A percentile compares a stretch with the other conserved stretches of the same genome.
Conservation (phyloP, 2,888 invertebrate species). For the Drosophila paramelanica region DNA sequence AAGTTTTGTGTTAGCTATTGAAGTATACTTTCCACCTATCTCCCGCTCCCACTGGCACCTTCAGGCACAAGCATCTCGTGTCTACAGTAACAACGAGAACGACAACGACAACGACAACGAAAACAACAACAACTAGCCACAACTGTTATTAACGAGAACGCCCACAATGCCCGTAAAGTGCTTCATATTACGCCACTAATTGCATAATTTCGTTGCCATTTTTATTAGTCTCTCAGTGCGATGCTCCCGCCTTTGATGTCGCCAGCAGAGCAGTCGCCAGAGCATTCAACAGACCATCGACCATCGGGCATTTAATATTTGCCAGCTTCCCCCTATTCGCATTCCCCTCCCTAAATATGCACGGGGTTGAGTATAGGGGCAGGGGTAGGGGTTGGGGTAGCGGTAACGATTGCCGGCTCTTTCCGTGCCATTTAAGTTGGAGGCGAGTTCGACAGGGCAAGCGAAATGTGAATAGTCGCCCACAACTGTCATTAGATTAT, state of each 20-base stretch:
- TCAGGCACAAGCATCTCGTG: background rate
- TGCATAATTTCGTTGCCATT: conserved; percentile 79
- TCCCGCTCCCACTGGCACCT: background rate
- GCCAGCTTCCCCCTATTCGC: conserved; percentile 5
- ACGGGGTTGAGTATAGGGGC: background rate
- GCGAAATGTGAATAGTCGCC: conserved; percentile 37
- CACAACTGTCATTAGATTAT: conserved; percentile 79
- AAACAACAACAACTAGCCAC: conserved; percentile 15
- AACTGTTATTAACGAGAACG: conserved; percentile 70
- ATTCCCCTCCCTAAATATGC: background rate
- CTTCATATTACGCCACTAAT: conserved; percentile 79
- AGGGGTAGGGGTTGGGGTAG: conserved; percentile 1
- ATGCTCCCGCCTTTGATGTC: conserved; percentile 67
- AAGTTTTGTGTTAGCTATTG: conserved; percentile 47
- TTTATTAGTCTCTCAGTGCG: conserved; percentile 67
- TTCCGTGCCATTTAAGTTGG: conserved; percentile 56
- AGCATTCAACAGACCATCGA: conserved; percentile 15
- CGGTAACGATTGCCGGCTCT: conserved; percentile 11
- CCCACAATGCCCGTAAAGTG: conserved; percentile 79
- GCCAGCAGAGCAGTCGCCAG: conserved; percentile 33
- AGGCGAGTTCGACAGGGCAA: conserved; percentile 10
- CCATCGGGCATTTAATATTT: conserved; percentile 37
- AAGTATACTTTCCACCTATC: conserved; percentile 21
- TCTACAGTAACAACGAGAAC: conserved; percentile 5
- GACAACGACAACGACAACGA: conserved; percentile 9